Evolutionary conservation across 2,888 invertebrate genomes (phyloP).

Genomic region (Hypselothyrea guttata): DNA sequence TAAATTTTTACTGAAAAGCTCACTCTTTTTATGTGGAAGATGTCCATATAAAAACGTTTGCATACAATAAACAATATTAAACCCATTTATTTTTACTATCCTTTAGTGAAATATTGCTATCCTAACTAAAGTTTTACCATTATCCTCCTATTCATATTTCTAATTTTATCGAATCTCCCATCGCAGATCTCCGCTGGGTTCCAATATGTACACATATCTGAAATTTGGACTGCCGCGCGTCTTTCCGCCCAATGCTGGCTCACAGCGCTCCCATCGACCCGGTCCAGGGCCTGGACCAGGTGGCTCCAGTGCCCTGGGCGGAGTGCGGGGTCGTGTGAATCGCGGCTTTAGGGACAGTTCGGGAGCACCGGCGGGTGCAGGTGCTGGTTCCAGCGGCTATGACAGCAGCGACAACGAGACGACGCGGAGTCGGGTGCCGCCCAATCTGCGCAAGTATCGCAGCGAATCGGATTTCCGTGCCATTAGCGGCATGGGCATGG

Average conservation of each 20-base stretch:
- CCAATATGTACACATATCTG: constrained; percentile 96
- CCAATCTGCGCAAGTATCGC: constrained; percentile 87
- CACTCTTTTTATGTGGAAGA: no score
- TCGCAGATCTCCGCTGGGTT: constrained; percentile 90
- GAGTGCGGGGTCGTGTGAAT: constrained; percentile 84
- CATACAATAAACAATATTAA: no score
- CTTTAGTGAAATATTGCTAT: no score
- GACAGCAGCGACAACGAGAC: constrained; percentile 94
- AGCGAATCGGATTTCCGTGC: constrained; percentile 93
- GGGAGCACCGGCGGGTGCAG: constrained; percentile 82
- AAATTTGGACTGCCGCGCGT: constrained; percentile 96
- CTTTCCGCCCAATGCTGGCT: constrained; percentile 91
- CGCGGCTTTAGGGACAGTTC: constrained; percentile 85
- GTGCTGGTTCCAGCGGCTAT: constrained; percentile 93
- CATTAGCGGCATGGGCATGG: constrained; percentile 76
- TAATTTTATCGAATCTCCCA: neutral
- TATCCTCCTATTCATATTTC: no score
- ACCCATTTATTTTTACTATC: no score
- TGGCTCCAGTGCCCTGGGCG: constrained; percentile 68
- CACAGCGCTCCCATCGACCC: constrained; percentile 85
- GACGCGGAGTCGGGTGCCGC: constrained; percentile 82
- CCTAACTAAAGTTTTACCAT: no score
- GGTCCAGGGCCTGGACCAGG: constrained; percentile 69
- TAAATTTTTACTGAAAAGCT: no score
- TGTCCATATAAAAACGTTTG: no score